Percentiles rank a stretch among this genome's conserved stretches.
phyloP scores from a whole-genome alignment of 2,113 vertebrate species.

The Aspiorhynchus laticeps region DNA sequence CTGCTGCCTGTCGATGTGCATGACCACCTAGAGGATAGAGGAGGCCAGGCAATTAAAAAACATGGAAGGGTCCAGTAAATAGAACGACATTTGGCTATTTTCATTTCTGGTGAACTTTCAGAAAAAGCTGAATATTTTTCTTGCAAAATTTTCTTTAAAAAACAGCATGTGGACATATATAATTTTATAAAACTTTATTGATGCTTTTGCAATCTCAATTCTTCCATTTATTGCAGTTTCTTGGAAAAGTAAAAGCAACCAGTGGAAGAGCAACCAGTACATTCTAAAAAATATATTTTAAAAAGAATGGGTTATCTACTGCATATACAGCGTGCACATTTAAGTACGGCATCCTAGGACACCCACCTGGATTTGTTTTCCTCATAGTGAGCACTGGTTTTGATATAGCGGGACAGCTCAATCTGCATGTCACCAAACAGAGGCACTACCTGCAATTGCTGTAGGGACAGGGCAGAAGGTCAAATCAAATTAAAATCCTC shows the following conservation, averaged over 20 bases:
- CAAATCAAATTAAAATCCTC: neutral
- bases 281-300: neutral
- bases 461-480: constrained; percentile 13
- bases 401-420: constrained; percentile 96
- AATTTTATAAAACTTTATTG: neutral
- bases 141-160: neutral
- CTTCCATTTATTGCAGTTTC: neutral
- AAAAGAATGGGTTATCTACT: neutral
- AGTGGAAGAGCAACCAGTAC: too few relatives aligned
- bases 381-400: constrained; percentile 97
- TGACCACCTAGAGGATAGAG: constrained; percentile 68
- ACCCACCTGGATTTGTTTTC: constrained; percentile 97
- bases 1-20: constrained; percentile 88
- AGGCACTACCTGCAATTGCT: constrained; percentile 98
- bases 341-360: neutral
- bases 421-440: constrained; percentile 99
- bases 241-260: neutral
- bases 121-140: neutral
- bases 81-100: too few relatives aligned
- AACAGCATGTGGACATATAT: neutral
- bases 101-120: neutral
- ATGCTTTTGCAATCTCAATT: neutral
- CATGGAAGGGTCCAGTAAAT: neutral
- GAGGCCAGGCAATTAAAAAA: neutral
- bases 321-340: neutral